A percentile compares a stretch with the other conserved stretches of the same genome.
These are phyloP conservation scores for Pachliopta kotzebuea DNA, from an alignment of 2,888 invertebrate genomes.

Conservation along the genomic window DNA sequence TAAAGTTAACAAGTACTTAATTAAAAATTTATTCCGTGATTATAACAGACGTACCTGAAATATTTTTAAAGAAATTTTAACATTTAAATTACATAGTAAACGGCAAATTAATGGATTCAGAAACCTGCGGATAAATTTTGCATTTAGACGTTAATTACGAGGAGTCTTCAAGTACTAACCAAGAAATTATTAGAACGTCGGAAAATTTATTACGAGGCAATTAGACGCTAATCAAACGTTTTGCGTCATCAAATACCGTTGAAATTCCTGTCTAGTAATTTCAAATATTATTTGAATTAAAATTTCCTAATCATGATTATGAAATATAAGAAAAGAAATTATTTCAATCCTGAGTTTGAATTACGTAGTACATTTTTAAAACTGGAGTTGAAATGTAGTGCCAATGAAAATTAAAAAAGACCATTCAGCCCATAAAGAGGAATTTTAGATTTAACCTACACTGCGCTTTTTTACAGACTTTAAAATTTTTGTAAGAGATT, in stretches of 20 bases:
- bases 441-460: too few relatives aligned
- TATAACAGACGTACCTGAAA: neutral
- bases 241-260: conserved; percentile 14
- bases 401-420: too few relatives aligned
- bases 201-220: conserved; percentile 22
- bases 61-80: neutral
- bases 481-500: too few relatives aligned
- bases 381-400: too few relatives aligned
- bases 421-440: too few relatives aligned
- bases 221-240: conserved; percentile 21
- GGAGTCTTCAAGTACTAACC: conserved; percentile 21
- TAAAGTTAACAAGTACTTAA: too few relatives aligned
- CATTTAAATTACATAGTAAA: conserved; percentile 8
- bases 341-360: neutral
- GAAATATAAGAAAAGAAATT: neutral
- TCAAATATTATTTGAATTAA: neutral
- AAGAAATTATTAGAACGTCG: conserved; percentile 24
- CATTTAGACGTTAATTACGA: conserved; percentile 24
- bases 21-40: too few relatives aligned
- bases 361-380: too few relatives aligned
- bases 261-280: conserved; percentile 1
- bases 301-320: neutral
- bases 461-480: too few relatives aligned
- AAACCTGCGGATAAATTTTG: conserved; percentile 19
- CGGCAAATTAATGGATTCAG: conserved; percentile 23